Conservation (phyloP, 2,888 invertebrate species). For the Polydrusus cervinus region DNA sequence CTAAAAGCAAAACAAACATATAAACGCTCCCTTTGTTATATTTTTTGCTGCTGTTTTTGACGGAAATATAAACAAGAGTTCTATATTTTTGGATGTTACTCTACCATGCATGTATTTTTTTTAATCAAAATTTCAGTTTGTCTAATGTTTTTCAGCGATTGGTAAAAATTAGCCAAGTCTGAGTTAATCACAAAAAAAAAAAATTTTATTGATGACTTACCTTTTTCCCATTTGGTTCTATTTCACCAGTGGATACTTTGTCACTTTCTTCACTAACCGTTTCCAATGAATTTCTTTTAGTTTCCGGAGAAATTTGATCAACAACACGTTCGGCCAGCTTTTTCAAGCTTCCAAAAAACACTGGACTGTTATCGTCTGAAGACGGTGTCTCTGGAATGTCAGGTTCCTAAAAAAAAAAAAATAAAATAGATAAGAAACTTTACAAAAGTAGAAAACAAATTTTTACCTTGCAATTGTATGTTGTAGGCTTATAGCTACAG, state of each 20-base stretch:
- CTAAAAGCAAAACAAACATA: no score
- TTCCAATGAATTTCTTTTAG: conserved; percentile 56
- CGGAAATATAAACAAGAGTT: no score
- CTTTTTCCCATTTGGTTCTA: conserved; percentile 5
- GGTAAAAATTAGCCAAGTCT: no score
- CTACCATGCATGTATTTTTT: no score
- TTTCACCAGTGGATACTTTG: conserved; percentile 47
- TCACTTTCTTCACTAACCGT: conserved; percentile 61
- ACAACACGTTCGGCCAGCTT: conserved; percentile 66
- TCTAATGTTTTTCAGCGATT: no score
- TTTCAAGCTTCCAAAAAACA: conserved; percentile 61
- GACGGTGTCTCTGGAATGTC: conserved; percentile 64
- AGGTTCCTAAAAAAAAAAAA: conserved; percentile 48
- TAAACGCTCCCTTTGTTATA: no score
- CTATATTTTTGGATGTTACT: no score
- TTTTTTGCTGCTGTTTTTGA: neutral
- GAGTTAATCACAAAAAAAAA: no score
- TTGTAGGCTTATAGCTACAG: no score
- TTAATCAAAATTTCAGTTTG: neutral
- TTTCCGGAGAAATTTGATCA: conserved; percentile 63
- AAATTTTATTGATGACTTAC: conserved; percentile 16
- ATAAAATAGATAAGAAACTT: no score
- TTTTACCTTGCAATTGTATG: no score
- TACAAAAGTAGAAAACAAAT: no score
- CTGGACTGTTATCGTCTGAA: conserved; percentile 41